Evolutionary conservation across 2,797 vertebrate genomes (phyloP), one percentile per base, ranked within the genome.

Genomic region (Poeciliopsis infans): DNA sequence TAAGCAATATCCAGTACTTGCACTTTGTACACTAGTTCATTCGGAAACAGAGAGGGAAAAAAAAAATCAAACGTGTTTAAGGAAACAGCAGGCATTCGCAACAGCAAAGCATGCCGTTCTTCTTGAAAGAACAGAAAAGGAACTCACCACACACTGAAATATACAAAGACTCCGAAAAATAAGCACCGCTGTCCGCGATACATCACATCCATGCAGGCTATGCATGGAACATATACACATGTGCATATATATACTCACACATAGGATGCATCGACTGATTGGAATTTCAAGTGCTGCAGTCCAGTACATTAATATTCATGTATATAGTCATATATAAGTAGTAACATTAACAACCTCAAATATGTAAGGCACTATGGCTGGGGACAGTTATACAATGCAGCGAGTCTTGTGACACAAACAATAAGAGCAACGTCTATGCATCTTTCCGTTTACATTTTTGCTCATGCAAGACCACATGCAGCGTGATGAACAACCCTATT

Each of bases 311-410:
- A 96, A 97, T 97, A 95, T 91, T 93, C 92, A 95, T 96, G 96
- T 91, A 94, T 94, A 95, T 95, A 95, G 92, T 94, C 91, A 97
- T 97, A 97, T 97, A 97, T 97, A 97, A 97, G 96, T 97, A 98
- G 96, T 97, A 98, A 99, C 97, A 97, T 97, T 95, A 98, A 98
- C 97, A 97, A 99, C 97, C 97, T 98, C 97, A 96, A 97, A 98
- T 99, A 99, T 98, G 98, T 99, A 99, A 99, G 98, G 98, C 98
- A 99, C 98, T 99, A 99, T 98, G 98, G 98, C 97, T 99, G 96
- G 97, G 95, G 97, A 99, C 97, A 94, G 95, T 97, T 97, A 97
- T 94, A 98, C 97, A 97, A 99, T 97, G 97, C 97, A 98, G 97
- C 96, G 96, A 97, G 96, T 97, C 97, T 98, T 95, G 95, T 96